Conservation (phyloP, 2,113 vertebrate genomes). For the Rhineura floridana region DNA sequence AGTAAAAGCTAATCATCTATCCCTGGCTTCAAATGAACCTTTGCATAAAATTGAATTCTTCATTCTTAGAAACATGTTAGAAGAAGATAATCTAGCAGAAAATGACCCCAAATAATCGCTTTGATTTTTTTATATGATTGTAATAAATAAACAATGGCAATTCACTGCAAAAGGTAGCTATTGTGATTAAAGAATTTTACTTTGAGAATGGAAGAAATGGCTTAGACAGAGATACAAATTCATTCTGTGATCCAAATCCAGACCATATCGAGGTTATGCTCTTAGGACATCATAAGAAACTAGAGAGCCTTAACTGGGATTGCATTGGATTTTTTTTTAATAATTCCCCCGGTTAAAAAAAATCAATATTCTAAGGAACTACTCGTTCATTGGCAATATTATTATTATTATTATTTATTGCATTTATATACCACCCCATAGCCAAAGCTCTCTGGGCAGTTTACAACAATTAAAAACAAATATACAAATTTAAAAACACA, state of each 20-base stretch:
- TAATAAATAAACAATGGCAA: background rate
- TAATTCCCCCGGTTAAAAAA: background rate
- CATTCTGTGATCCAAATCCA: background rate
- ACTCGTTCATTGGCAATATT: background rate
- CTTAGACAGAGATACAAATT: slow-evolving; percentile 1
- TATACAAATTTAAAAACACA: too few relatives aligned
- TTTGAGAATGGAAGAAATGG: background rate
- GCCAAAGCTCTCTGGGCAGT: too few relatives aligned
- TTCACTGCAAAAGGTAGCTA: background rate
- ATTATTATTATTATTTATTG: too few relatives aligned
- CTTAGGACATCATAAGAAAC: slow-evolving; percentile 22
- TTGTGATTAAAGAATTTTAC: background rate
- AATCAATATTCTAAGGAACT: background rate
- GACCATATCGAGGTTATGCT: background rate
- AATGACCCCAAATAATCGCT: background rate
- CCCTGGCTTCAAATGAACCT: background rate
- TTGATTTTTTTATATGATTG: slow-evolving; percentile 12
- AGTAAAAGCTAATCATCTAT: slow-evolving; percentile 24
- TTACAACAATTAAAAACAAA: too few relatives aligned
- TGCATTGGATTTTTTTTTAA: background rate
- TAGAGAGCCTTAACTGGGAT: background rate
- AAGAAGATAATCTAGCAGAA: background rate
- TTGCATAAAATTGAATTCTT: background rate
- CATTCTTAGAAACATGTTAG: background rate
- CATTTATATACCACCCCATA: too few relatives aligned